Evolutionary conservation across 2,888 invertebrate genomes (phyloP).

Genomic region (Drosophila vallismaia): DNA sequence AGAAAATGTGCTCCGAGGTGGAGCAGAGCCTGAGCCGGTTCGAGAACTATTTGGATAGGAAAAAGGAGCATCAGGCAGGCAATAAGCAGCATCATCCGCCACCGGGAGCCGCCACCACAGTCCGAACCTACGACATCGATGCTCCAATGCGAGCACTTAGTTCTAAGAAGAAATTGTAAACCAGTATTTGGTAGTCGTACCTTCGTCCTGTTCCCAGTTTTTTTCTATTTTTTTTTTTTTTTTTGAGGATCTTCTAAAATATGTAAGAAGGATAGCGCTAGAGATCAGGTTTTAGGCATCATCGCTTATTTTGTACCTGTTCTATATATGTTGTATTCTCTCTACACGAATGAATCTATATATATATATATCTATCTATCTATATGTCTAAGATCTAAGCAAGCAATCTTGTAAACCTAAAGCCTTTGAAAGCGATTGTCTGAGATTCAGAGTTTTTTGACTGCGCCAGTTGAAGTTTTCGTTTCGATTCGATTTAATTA

Average conservation of each 20-base stretch:
- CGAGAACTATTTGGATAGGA: slow-evolving; percentile 80
- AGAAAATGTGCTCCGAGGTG: slow-evolving; percentile 83
- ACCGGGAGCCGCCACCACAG: slow-evolving; percentile 27
- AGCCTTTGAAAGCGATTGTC: not conserved
- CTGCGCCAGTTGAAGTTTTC: slow-evolving; percentile 64
- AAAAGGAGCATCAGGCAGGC: slow-evolving; percentile 42
- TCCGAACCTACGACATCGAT: slow-evolving; percentile 85
- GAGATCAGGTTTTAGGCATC: no score
- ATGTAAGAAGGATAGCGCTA: no score
- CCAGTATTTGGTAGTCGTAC: not conserved
- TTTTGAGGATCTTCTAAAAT: not conserved
- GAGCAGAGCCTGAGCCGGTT: slow-evolving; percentile 82
- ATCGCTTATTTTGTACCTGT: no score
- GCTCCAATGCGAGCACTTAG: slow-evolving; percentile 81
- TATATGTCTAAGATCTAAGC: not conserved
- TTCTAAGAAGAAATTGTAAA: slow-evolving; percentile 66
- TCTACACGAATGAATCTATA: no score
- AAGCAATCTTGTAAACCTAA: not conserved
- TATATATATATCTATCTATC: no score
- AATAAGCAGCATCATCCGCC: not conserved
- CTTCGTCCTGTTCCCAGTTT: not conserved
- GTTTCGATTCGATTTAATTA: slow-evolving; percentile 19
- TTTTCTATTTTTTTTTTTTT: not conserved
- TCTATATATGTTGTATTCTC: no score
- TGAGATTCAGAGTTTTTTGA: slow-evolving; percentile 48